Evolutionary conservation across 1,140 invertebrate genomes (phyloP).

Genomic region (Neoseiulus cucumeris): DNA sequence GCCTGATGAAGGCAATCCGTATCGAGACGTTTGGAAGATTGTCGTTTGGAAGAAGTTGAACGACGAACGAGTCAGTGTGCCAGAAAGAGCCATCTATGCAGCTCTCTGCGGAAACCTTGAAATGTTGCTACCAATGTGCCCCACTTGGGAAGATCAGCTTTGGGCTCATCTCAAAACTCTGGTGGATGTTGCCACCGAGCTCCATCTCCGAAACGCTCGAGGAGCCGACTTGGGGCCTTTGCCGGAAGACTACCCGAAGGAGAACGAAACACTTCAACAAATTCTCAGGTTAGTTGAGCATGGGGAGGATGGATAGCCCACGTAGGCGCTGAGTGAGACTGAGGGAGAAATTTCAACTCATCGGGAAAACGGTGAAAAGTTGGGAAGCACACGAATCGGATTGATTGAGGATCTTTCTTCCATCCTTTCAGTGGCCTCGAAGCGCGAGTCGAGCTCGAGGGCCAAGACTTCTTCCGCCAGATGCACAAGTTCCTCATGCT

Average conservation of each 20-base stretch:
- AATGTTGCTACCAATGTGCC: slow-evolving; percentile 46
- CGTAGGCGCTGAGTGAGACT: slow-evolving; percentile 19
- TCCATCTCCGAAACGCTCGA: slow-evolving; percentile 37
- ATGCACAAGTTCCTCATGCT: slow-evolving; percentile 58
- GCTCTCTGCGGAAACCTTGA: slow-evolving; percentile 61
- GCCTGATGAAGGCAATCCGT: slow-evolving; percentile 57
- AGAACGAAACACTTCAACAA: slow-evolving; percentile 32
- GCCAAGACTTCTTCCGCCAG: slow-evolving; percentile 37
- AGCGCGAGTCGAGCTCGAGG: slow-evolving; percentile 37
- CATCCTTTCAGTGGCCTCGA: slow-evolving; percentile 39
- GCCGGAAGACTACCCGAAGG: slow-evolving; percentile 55
- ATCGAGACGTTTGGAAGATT: slow-evolving; percentile 72
- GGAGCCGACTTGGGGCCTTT: slow-evolving; percentile 26
- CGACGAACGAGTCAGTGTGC: slow-evolving; percentile 19
- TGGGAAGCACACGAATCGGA: background rate
- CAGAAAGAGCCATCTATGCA: slow-evolving; percentile 41
- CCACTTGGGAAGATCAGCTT: slow-evolving; percentile 65
- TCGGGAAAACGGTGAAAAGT: background rate
- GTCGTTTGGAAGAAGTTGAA: slow-evolving; percentile 41
- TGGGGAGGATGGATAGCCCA: background rate
- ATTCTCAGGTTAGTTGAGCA: slow-evolving; percentile 15
- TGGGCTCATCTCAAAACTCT: slow-evolving; percentile 68
- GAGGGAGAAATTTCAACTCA: background rate
- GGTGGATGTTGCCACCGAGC: slow-evolving; percentile 63
- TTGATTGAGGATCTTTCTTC: background rate